phyloP scores from a whole-genome alignment of 1,140 invertebrate genomes.

The Paraescarpia echinospica region DNA sequence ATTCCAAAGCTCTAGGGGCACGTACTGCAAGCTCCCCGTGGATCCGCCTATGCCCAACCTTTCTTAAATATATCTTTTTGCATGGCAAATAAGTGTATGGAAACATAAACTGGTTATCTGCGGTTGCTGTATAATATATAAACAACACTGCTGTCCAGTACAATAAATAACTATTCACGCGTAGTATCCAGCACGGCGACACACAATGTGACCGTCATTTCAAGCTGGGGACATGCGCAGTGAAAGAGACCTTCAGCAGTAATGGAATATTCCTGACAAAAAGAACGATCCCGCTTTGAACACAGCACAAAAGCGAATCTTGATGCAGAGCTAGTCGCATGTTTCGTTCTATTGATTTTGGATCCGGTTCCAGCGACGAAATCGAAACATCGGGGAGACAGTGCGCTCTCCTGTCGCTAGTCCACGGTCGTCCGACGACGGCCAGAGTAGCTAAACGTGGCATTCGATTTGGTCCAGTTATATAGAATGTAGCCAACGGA shows the following conservation, averaged over 20 bases:
- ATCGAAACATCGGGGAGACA: not conserved
- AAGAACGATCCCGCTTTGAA: not conserved
- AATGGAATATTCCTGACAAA: not conserved
- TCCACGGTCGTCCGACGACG: too few relatives aligned
- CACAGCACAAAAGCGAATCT: not conserved
- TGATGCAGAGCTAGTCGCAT: not conserved
- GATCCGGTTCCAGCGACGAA: not conserved
- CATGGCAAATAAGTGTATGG: not conserved
- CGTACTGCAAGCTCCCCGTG: too few relatives aligned
- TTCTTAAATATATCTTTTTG: not conserved
- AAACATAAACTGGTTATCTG: not conserved
- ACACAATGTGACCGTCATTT: not conserved
- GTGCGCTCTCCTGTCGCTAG: too few relatives aligned
- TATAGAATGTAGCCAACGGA: too few relatives aligned
- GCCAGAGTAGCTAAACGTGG: not conserved
- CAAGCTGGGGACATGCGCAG: not conserved
- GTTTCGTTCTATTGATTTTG: slow-evolving; percentile 1
- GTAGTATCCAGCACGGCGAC: not conserved
- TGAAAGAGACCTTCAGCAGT: not conserved
- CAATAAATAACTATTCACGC: too few relatives aligned
- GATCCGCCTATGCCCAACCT: too few relatives aligned
- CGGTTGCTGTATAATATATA: not conserved
- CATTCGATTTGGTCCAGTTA: not conserved
- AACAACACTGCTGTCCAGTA: too few relatives aligned
- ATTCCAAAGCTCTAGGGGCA: too few relatives aligned